Conservation (phyloP, 2,113 vertebrate species). For the Stictonetta naevosa region DNA sequence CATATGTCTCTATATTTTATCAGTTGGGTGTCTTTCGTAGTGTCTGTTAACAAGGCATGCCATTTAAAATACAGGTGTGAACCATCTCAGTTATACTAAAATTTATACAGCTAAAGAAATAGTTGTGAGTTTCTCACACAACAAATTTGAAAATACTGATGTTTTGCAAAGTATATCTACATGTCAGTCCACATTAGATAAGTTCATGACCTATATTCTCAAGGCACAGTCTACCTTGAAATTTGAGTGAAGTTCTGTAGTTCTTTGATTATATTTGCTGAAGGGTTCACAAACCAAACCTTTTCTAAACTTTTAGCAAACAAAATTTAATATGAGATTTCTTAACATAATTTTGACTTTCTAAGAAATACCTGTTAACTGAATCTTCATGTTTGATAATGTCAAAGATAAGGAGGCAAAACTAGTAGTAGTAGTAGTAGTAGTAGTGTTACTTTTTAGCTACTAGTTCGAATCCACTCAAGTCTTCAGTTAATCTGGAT, state of each 20-base stretch:
- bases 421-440: no score
- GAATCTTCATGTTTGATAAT: background rate
- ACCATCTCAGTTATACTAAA: background rate
- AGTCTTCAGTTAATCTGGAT: background rate
- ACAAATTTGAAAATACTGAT: background rate
- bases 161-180: background rate
- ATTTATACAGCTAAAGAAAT: background rate
- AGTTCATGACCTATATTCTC: background rate
- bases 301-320: background rate
- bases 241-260: background rate
- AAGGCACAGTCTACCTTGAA: background rate
- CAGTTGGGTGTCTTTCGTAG: background rate
- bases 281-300: background rate
- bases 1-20: background rate
- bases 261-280: background rate
- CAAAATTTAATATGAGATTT: background rate
- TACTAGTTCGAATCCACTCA: background rate
- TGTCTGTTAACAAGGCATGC: background rate
- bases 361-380: background rate
- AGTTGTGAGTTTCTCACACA: background rate
- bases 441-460: background rate
- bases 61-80: background rate
- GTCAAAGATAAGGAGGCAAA: background rate
- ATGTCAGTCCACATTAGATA: background rate
- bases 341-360: background rate